Base-by-base conservation (phyloP, 2,888 invertebrate species). In the Doris montereyensis region DNA sequence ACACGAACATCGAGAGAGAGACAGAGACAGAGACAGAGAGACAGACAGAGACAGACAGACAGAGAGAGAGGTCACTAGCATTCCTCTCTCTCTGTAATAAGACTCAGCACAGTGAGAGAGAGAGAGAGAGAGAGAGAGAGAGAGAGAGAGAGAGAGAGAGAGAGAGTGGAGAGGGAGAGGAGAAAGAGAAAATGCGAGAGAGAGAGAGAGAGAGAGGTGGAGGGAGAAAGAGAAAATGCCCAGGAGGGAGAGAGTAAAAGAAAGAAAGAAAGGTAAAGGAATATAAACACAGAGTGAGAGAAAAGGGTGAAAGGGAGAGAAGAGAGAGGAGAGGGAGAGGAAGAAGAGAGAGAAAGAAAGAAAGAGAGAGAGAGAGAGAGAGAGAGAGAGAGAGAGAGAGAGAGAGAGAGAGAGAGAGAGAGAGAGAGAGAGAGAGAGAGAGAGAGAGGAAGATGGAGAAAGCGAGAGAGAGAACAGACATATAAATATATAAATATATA, bases 341-440 rank as follows among this genome's bases (percentile, higher is more conserved):
- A 10, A 3, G 4, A 28, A 26, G 17, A 67, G 30, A 58, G 58
- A 74, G 60, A 41, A 52, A 72, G 57, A 24, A 41, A 35, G 57
- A 72, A 28, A 35, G 0, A 35, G 10, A 35, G 24, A 24, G 41
- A 24, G 41, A 35, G 24, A 35, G 41, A 35, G 72, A 35, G 21
- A 35, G 35, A 72, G 17, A 35, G 41, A 8, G 0, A 2, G 52
- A 26, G n/a, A 24, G 10, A 24, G n/a, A 1, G 30, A 17, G 5
- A 24, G 17, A 17, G 24, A 17, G 24, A 24, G 17, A 24, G 17
- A 17, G 17, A 24, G 10, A 26, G 32, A 26, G 26, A 62, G 75
- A 62, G 75, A 75, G 75, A 75, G 62, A 75, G 75, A 60, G 62
- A 75, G 75, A 58, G 30, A 75, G 62, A 24, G 5, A 24, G 34